Percentiles rank a stretch among this genome's conserved stretches.
These are phyloP conservation scores for Phortica magna DNA, from an alignment of 2,888 invertebrate species.

Conservation along the genomic window DNA sequence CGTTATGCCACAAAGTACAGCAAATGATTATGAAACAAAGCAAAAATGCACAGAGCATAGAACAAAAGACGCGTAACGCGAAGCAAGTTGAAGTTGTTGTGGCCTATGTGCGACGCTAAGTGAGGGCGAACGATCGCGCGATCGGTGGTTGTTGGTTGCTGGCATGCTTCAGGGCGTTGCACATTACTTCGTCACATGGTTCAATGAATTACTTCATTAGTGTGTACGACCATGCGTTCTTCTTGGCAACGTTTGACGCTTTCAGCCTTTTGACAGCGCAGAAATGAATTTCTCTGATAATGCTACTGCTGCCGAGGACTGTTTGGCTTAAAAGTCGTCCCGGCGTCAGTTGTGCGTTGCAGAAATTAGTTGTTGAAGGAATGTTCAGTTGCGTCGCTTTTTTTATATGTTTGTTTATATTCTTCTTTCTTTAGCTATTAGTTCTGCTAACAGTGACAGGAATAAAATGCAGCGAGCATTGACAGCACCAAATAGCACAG, in stretches of 20 bases:
- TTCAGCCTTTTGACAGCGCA: not conserved
- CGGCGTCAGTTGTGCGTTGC: slow-evolving; percentile 8
- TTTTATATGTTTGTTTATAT: slow-evolving; percentile 65
- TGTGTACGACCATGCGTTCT: slow-evolving; percentile 65
- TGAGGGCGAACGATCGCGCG: slow-evolving; percentile 26
- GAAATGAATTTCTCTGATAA: too few species aligned
- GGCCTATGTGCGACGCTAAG: slow-evolving; percentile 3
- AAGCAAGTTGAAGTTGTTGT: not conserved
- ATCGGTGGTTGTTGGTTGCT: slow-evolving; percentile 10
- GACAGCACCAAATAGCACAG: too few species aligned
- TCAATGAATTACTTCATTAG: slow-evolving; percentile 75
- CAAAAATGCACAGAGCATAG: slow-evolving; percentile 15
- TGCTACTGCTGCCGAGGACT: not conserved
- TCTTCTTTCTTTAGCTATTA: too few species aligned
- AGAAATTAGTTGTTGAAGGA: slow-evolving; percentile 4
- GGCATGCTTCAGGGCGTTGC: slow-evolving; percentile 41
- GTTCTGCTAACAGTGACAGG: too few species aligned
- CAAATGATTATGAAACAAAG: slow-evolving; percentile 36
- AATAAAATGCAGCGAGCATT: too few species aligned
- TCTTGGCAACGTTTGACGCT: slow-evolving; percentile 16
- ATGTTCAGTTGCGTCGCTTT: slow-evolving; percentile 49
- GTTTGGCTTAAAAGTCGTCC: slow-evolving; percentile 7
- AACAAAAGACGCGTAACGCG: slow-evolving; percentile 26
- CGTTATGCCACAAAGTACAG: slow-evolving; percentile 30
- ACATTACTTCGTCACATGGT: slow-evolving; percentile 68